Evolutionary conservation across 2,113 vertebrate species (phyloP).

Genomic region (Philantomba maxwellii): DNA sequence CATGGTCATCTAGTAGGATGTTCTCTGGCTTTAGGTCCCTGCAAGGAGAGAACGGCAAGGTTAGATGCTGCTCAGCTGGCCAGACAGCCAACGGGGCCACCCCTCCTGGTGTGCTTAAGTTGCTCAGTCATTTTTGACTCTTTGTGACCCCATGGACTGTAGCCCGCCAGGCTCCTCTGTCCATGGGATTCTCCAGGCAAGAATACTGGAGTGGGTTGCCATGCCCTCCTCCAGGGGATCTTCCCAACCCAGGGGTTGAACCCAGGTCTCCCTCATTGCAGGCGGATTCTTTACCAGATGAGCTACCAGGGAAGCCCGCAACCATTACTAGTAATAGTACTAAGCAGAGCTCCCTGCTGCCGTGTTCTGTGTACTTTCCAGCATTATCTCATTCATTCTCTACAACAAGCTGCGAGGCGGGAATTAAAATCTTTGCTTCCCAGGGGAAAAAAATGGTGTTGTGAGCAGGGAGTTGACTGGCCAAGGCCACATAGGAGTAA

Average conservation of each 20-base stretch:
- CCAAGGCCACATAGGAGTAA: background rate
- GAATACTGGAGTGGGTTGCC: background rate
- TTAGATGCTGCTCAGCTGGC: background rate
- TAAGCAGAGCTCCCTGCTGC: background rate
- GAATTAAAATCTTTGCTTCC: background rate
- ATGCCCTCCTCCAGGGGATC: background rate
- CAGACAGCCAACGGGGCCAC: background rate
- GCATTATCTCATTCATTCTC: background rate
- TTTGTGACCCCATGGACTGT: background rate
- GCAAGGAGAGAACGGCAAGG: constrained; percentile 14
- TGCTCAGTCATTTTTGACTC: background rate
- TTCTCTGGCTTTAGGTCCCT: constrained; percentile 98
- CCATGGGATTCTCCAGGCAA: background rate
- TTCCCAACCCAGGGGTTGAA: background rate
- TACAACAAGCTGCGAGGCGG: background rate
- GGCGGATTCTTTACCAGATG: background rate
- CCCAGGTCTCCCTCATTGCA: background rate
- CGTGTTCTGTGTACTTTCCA: rapidly evolving
- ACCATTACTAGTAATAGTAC: background rate
- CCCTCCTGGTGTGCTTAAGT: background rate
- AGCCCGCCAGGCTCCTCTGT: background rate
- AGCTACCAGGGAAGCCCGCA: background rate
- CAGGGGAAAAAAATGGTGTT: background rate
- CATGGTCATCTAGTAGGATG: constrained; percentile 94
- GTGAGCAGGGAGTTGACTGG: background rate